These are phyloP conservation scores for Elaeidobius kamerunicus DNA, from an alignment of 2,888 invertebrate species.

Conservation along the genomic window DNA sequence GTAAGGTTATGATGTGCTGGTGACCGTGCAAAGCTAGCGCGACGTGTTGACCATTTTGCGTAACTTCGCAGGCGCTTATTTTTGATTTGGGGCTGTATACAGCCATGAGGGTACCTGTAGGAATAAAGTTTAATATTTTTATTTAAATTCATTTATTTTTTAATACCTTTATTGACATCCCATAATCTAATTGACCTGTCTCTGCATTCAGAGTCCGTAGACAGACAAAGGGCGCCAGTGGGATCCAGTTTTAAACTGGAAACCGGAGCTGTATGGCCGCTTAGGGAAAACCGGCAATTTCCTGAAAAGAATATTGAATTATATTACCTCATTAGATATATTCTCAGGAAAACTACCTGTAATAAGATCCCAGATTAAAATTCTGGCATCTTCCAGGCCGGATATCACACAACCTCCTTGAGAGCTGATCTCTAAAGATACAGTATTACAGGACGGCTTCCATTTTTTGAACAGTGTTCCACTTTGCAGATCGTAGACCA, in stretches of 20 bases:
- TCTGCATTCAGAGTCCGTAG: constrained; percentile 67
- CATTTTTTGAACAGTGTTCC: constrained; percentile 90
- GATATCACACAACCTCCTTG: constrained; percentile 80
- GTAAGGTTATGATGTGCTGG: constrained; percentile 62
- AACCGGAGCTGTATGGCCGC: constrained; percentile 77
- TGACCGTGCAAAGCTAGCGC: constrained; percentile 68
- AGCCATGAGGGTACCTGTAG: constrained; percentile 74
- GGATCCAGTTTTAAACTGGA: constrained; percentile 71
- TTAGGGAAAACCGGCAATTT: constrained; percentile 72
- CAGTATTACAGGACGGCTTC: constrained; percentile 82
- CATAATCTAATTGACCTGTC: constrained; percentile 78
- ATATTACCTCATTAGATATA: too few species aligned
- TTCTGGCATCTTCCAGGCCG: constrained; percentile 76
- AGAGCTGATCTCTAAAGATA: constrained; percentile 82
- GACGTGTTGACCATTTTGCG: constrained; percentile 68
- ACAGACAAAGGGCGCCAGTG: constrained; percentile 69
- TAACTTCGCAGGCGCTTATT: constrained; percentile 74
- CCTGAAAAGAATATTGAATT: constrained; percentile 50
- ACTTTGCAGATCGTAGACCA: constrained; percentile 86
- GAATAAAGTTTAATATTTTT: background rate
- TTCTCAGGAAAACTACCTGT: too few species aligned
- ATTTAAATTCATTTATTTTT: background rate
- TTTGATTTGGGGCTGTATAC: constrained; percentile 74
- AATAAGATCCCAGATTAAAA: constrained; percentile 82
- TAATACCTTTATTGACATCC: constrained; percentile 72